Evolutionary conservation across 2,888 invertebrate genomes (phyloP).

Genomic region (Tachystola acroxantha): DNA sequence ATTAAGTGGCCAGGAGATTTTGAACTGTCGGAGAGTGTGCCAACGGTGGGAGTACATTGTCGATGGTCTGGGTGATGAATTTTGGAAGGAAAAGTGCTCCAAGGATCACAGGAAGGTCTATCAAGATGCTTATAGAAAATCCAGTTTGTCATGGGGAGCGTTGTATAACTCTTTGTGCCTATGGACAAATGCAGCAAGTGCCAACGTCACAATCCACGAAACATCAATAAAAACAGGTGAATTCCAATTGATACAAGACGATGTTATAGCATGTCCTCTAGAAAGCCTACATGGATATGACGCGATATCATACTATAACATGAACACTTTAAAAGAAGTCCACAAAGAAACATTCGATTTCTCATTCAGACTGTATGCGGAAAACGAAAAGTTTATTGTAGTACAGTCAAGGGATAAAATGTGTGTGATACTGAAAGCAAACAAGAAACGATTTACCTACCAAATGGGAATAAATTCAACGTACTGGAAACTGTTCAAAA

Average conservation of each 20-base stretch:
- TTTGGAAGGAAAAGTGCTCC: background rate
- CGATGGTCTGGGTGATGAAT: background rate
- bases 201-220: background rate
- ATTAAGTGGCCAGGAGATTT: background rate
- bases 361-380: background rate
- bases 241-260: background rate
- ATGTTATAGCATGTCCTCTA: background rate
- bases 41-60: background rate
- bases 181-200: background rate
- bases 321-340: background rate
- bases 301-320: background rate
- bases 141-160: background rate
- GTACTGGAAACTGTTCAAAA: background rate
- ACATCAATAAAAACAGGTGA: background rate
- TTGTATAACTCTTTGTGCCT: background rate
- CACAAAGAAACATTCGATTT: background rate
- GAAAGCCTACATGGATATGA: background rate
- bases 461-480: background rate
- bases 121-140: background rate
- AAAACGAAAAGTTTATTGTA: background rate
- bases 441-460: background rate
- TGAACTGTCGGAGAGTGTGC: background rate
- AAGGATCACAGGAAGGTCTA: background rate
- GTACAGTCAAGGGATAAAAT: background rate
- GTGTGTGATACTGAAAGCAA: background rate